These are phyloP conservation scores for Bathynomus jamesi DNA, from an alignment of 1,140 invertebrate genomes.

Conservation along the genomic window DNA sequence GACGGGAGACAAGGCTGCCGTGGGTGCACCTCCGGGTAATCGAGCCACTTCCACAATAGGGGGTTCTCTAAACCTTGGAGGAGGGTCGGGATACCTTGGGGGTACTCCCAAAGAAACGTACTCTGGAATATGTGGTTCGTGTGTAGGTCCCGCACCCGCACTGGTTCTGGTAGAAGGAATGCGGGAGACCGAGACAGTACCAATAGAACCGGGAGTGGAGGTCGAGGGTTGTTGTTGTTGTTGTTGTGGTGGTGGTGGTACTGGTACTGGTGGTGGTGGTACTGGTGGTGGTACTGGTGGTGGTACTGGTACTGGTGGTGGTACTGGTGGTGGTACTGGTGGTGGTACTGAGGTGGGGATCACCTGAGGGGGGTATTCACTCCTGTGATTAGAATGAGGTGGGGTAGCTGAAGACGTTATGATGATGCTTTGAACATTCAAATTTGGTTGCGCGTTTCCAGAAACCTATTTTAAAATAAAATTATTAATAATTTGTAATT, in stretches of 20 bases:
- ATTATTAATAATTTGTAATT: no score
- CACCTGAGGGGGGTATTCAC: neutral
- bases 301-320: neutral
- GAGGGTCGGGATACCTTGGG: neutral
- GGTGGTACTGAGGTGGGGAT: neutral
- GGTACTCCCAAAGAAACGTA: neutral
- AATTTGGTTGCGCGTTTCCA: neutral
- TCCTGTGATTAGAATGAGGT: neutral
- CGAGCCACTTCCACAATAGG: neutral
- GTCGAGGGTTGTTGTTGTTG: neutral
- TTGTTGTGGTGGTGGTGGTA: neutral
- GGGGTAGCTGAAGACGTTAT: neutral
- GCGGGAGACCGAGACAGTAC: neutral
- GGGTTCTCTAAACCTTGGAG: neutral
- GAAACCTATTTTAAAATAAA: no score
- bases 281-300: neutral
- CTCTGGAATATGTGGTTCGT: neutral
- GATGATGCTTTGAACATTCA: neutral
- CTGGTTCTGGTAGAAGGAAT: neutral
- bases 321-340: neutral
- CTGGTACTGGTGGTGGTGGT: neutral
- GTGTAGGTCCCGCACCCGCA: neutral
- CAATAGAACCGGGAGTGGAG: neutral
- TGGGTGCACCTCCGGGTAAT: neutral
- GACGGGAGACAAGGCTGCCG: neutral